Evolutionary conservation across 2,113 vertebrate genomes (phyloP).

Genomic region (Tauraco erythrolophus): DNA sequence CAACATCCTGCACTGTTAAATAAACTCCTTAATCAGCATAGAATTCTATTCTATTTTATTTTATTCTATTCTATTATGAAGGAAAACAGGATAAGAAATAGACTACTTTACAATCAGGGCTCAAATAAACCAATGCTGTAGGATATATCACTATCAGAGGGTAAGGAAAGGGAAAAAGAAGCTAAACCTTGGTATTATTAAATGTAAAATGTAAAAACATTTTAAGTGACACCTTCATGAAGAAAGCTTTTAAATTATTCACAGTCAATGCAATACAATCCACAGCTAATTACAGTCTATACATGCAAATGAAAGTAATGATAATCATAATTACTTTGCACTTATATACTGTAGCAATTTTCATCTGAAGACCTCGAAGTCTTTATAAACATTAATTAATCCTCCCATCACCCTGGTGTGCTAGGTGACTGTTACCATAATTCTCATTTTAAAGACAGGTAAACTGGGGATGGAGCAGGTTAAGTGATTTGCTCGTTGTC

Average conservation of each 20-base stretch:
- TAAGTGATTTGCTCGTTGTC: not conserved
- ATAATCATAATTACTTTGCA: conserved; percentile 70
- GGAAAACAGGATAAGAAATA: not conserved
- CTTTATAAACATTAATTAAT: conserved; percentile 70
- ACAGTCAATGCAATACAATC: conserved; percentile 57
- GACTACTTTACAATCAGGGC: not conserved
- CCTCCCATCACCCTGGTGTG: not conserved
- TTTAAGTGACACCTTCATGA: conserved; percentile 43
- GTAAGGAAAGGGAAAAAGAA: not conserved
- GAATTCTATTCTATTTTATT: not conserved
- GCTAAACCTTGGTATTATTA: not conserved
- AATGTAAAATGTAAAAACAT: conserved; percentile 27
- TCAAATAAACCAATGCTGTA: not conserved
- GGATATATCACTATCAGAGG: not conserved
- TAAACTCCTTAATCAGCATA: not conserved
- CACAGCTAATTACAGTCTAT: conserved; percentile 67
- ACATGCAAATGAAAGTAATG: conserved; percentile 57
- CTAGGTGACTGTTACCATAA: not conserved
- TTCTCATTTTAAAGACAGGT: not conserved
- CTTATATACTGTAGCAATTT: conserved; percentile 56
- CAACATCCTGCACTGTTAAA: not conserved
- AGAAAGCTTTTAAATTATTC: conserved; percentile 60
- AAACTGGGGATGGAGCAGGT: not conserved
- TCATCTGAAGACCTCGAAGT: conserved; percentile 44
- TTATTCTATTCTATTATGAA: not conserved